phyloP scores from a whole-genome alignment of 2,797 vertebrate species.

The Hydrolagus colliei region DNA sequence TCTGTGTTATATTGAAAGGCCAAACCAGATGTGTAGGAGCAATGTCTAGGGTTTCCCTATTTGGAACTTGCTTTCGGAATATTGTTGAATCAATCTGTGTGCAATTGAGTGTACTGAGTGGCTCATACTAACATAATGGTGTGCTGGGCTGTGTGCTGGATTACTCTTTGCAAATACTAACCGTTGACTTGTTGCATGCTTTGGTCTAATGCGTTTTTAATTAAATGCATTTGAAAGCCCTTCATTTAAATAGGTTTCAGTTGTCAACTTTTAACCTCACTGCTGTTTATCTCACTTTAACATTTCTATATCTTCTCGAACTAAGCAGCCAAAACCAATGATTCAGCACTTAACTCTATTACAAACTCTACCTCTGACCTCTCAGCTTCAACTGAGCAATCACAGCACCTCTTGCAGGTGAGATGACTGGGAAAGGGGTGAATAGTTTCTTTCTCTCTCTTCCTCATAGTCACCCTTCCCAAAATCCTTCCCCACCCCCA shows the following conservation, averaged over 20 bases:
- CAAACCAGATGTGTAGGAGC: too few relatives aligned
- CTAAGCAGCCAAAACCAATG: constrained; percentile 50
- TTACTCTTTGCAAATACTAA: constrained; percentile 20
- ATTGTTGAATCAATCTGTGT: background rate
- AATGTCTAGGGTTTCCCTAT: background rate
- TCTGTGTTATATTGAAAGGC: background rate
- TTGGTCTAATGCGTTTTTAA: constrained; percentile 15
- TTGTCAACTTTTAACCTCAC: constrained; percentile 25
- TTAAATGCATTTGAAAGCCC: constrained; percentile 23
- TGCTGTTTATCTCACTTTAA: constrained; percentile 41
- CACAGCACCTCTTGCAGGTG: constrained; percentile 61
- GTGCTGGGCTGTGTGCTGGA: constrained; percentile 5
- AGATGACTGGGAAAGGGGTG: constrained; percentile 58
- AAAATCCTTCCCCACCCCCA: constrained; percentile 36
- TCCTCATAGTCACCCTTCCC: constrained; percentile 39
- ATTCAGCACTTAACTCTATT: constrained; percentile 55
- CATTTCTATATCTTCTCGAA: constrained; percentile 46
- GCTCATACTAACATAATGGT: background rate
- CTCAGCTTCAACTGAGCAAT: constrained; percentile 68
- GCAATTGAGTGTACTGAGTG: background rate
- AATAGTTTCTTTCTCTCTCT: constrained; percentile 40
- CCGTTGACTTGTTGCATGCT: background rate
- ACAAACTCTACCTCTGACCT: constrained; percentile 63
- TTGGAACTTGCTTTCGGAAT: constrained; percentile 10
- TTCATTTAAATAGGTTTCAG: constrained; percentile 25